Conservation (phyloP, 2,888 invertebrate genomes). For the Acanthopleura granulata region DNA sequence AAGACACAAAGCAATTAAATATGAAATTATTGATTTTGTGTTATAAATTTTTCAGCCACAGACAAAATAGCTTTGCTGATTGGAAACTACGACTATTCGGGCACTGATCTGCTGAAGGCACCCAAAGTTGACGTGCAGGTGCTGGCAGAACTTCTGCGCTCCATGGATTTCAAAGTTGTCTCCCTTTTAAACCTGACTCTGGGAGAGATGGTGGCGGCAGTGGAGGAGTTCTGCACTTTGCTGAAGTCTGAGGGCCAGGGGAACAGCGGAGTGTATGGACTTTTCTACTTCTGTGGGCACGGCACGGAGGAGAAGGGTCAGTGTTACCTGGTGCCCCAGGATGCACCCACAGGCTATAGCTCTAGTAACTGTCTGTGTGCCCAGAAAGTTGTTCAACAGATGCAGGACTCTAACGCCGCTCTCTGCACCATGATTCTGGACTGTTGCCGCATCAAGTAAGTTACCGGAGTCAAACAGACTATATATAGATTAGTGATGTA, state of each 20-base stretch:
- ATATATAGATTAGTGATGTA: too few relatives aligned
- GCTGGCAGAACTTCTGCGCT: constrained; percentile 57
- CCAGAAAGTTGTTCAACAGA: constrained; percentile 55
- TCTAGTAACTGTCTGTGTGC: constrained; percentile 60
- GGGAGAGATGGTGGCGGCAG: constrained; percentile 67
- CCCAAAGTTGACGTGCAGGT: constrained; percentile 54
- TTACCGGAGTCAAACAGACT: too few relatives aligned
- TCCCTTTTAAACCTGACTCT: constrained; percentile 69
- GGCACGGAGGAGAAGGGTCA: constrained; percentile 70
- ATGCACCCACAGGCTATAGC: constrained; percentile 65
- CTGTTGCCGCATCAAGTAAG: constrained; percentile 63
- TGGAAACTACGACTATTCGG: constrained; percentile 68
- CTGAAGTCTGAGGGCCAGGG: constrained; percentile 33
- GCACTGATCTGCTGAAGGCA: constrained; percentile 61
- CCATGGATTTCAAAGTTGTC: constrained; percentile 69
- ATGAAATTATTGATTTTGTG: constrained; percentile 22
- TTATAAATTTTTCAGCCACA: constrained; percentile 52
- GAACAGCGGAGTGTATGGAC: constrained; percentile 65
- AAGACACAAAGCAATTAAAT: background rate
- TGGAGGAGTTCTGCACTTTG: constrained; percentile 67
- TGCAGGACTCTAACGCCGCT: constrained; percentile 64
- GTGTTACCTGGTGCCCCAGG: constrained; percentile 70
- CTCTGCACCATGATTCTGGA: constrained; percentile 69
- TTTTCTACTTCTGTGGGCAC: constrained; percentile 71
- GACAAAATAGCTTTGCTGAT: constrained; percentile 71